phyloP scores from a whole-genome alignment of 1,140 invertebrate species.

The Phocides pigmalion region DNA sequence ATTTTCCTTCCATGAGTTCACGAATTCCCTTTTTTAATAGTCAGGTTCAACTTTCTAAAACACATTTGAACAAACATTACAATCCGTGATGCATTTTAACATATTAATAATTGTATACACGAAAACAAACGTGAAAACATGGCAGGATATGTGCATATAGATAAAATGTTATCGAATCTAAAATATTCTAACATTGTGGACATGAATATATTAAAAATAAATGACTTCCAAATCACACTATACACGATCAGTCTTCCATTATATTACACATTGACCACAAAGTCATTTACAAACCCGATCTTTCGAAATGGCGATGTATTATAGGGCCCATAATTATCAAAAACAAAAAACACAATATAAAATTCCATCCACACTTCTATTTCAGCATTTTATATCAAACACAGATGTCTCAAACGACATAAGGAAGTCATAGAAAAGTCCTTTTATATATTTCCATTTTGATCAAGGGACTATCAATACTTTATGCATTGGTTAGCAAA shows the following conservation, averaged over 20 bases:
- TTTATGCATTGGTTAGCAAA: background rate
- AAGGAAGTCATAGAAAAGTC: background rate
- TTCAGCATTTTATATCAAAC: too few species aligned
- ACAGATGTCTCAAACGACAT: too few species aligned
- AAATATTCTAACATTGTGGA: constrained; percentile 13
- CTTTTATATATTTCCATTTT: background rate
- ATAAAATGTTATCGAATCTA: constrained; percentile 5
- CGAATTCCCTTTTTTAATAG: background rate
- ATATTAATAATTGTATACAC: background rate
- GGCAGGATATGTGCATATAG: constrained; percentile 10
- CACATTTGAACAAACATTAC: background rate
- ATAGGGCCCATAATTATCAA: background rate
- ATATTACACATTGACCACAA: constrained; percentile 27
- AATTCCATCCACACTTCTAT: too few species aligned
- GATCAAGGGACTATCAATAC: background rate
- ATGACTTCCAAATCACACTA: constrained; percentile 34
- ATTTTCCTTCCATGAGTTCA: constrained; percentile 4
- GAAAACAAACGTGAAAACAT: constrained; percentile 10
- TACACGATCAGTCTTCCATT: constrained; percentile 39
- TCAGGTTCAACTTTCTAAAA: background rate
- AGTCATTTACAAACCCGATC: constrained; percentile 5
- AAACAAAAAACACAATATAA: too few species aligned
- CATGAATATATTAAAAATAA: constrained; percentile 18
- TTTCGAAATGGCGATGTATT: constrained; percentile 3
- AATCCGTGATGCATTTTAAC: constrained; percentile 15